These are phyloP conservation scores for Hylaeus volcanicus DNA, from an alignment of 1,140 invertebrate species.

Conservation along the genomic window DNA sequence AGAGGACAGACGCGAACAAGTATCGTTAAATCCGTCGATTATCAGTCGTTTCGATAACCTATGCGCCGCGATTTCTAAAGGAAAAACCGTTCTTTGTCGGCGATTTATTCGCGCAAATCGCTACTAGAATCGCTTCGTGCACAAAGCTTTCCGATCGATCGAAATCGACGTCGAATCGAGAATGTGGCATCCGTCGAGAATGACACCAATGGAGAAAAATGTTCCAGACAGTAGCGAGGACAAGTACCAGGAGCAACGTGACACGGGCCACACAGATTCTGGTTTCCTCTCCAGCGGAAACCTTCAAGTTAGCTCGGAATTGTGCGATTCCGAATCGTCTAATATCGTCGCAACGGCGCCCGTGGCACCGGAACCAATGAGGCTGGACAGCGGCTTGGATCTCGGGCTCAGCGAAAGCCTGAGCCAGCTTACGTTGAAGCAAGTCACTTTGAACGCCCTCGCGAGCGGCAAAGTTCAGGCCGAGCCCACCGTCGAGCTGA, in stretches of 20 bases:
- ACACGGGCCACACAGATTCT: slow-evolving; percentile 73
- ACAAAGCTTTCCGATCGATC: background rate
- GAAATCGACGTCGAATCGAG: slow-evolving; percentile 33
- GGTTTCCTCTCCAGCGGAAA: slow-evolving; percentile 83
- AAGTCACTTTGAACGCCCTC: slow-evolving; percentile 60
- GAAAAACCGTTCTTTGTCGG: background rate
- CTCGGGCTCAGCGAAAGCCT: slow-evolving; percentile 80
- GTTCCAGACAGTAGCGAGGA: slow-evolving; percentile 56
- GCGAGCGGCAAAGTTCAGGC: slow-evolving; percentile 53
- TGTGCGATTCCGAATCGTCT: slow-evolving; percentile 53
- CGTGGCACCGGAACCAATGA: slow-evolving; percentile 72
- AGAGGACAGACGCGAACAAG: slow-evolving; percentile 5
- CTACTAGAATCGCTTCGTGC: background rate
- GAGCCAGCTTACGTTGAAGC: slow-evolving; percentile 79
- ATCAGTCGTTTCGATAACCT: background rate
- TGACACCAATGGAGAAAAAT: slow-evolving; percentile 52
- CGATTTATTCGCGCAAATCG: background rate
- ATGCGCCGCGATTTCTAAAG: background rate
- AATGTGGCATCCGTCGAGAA: slow-evolving; percentile 61
- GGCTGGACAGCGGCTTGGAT: slow-evolving; percentile 81
- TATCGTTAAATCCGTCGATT: background rate
- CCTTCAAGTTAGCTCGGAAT: slow-evolving; percentile 75
- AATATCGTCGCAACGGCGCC: slow-evolving; percentile 3
- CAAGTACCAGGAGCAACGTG: slow-evolving; percentile 27
- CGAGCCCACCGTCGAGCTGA: slow-evolving; percentile 55